These are phyloP conservation scores for Neosilurus mollespiculum DNA, from an alignment of 2,797 vertebrate genomes.

Conservation along the genomic window DNA sequence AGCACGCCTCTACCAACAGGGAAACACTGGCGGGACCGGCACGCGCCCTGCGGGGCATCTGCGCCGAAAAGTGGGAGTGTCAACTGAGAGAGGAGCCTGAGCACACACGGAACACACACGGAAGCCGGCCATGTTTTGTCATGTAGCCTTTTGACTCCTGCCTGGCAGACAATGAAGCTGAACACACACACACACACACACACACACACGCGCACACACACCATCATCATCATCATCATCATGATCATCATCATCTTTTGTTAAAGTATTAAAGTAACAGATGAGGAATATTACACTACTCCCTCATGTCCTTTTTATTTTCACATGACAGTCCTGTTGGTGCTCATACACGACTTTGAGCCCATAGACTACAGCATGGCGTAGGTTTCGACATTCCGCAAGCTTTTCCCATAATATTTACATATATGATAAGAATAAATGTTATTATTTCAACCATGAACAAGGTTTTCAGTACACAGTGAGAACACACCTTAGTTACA, in stretches of 20 bases:
- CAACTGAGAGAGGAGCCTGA: slow-evolving; percentile 33
- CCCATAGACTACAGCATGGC: too few relatives aligned
- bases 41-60: slow-evolving; percentile 48
- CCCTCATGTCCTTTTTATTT: background rate
- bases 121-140: slow-evolving; percentile 49
- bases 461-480: background rate
- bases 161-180: slow-evolving; percentile 1
- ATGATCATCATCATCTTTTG: too few relatives aligned
- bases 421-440: background rate
- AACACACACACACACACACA: background rate
- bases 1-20: slow-evolving; percentile 64
- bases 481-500: background rate
- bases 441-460: too few relatives aligned
- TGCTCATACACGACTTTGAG: background rate
- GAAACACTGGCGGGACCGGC: slow-evolving; percentile 70
- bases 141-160: slow-evolving; percentile 36
- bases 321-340: background rate
- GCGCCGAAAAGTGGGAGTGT: slow-evolving; percentile 50
- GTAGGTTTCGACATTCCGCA: too few relatives aligned
- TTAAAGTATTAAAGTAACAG: background rate
- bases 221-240: too few relatives aligned
- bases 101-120: slow-evolving; percentile 10
- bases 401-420: too few relatives aligned
- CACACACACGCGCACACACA: too few relatives aligned
- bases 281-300: background rate